Percentiles rank a stretch among this genome's conserved stretches.
phyloP scores from a whole-genome alignment of 2,113 vertebrate genomes.

The Hassar affinis region DNA sequence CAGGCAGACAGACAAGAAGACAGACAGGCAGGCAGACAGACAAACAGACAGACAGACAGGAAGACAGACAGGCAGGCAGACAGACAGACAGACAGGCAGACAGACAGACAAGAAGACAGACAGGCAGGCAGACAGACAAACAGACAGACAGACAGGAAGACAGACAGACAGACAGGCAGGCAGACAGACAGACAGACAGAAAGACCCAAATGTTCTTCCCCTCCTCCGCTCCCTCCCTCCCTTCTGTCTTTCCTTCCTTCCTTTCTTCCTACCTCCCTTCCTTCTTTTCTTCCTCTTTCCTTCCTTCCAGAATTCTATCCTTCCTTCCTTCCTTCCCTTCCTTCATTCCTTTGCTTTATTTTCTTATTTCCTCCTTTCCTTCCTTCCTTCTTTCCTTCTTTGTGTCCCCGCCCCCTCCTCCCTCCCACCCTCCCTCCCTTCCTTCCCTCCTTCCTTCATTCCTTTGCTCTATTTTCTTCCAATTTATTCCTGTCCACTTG shows the following conservation, averaged over 20 bases:
- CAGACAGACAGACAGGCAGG: too few species aligned
- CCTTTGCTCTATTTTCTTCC: neutral
- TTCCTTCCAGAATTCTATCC: accelerated
- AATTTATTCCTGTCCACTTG: neutral
- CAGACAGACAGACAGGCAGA: too few species aligned
- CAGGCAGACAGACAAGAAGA: too few species aligned
- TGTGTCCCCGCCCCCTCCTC: neutral
- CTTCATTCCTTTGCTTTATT: neutral
- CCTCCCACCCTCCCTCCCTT: neutral
- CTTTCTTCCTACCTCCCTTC: neutral
- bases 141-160: too few species aligned
- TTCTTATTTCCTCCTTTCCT: too few species aligned
- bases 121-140: too few species aligned
- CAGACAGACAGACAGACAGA: neutral
- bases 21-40: too few species aligned
- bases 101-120: too few species aligned
- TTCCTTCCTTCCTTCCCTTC: neutral
- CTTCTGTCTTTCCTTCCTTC: neutral
- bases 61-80: too few species aligned
- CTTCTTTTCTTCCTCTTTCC: too few species aligned
- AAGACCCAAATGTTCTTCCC: neutral
- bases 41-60: too few species aligned
- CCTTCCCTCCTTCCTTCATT: neutral
- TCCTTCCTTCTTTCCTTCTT: neutral
- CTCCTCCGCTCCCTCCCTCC: neutral